These are phyloP conservation scores for Hesperia comma DNA, from an alignment of 2,888 invertebrate genomes.

Conservation along the genomic window DNA sequence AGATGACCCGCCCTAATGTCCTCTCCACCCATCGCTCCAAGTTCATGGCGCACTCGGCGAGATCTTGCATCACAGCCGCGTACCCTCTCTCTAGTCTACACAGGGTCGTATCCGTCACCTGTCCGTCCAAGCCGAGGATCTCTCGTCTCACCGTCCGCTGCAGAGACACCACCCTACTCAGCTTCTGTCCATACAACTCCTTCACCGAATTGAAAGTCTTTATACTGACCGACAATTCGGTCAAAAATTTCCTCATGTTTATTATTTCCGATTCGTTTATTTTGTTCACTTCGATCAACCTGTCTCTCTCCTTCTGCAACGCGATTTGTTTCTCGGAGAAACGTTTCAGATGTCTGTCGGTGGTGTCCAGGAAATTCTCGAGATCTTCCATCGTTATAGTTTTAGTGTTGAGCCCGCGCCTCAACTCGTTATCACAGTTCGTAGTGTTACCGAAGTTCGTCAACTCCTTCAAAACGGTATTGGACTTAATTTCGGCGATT, in stretches of 20 bases:
- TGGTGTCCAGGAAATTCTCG: constrained; percentile 76
- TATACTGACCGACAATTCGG: constrained; percentile 69
- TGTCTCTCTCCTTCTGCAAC: constrained; percentile 72
- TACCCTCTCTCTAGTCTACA: constrained; percentile 70
- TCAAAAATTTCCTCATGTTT: constrained; percentile 70
- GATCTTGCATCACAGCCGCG: constrained; percentile 71
- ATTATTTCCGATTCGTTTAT: constrained; percentile 75
- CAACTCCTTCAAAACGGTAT: constrained; percentile 71
- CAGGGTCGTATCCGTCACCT: constrained; percentile 58
- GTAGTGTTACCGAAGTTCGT: constrained; percentile 70
- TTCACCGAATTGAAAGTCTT: constrained; percentile 70
- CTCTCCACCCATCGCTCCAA: constrained; percentile 75
- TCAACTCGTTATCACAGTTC: constrained; percentile 62
- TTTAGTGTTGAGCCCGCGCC: constrained; percentile 64
- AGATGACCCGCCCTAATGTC: constrained; percentile 60
- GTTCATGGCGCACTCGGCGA: constrained; percentile 68
- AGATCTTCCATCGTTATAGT: constrained; percentile 75
- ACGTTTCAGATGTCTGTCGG: constrained; percentile 68
- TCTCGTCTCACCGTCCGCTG: constrained; percentile 74
- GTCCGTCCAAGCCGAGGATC: constrained; percentile 65
- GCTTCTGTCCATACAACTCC: constrained; percentile 69
- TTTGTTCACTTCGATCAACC: constrained; percentile 67
- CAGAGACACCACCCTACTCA: constrained; percentile 66
- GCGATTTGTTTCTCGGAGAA: constrained; percentile 69
- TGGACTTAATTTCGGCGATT: constrained; percentile 74